phyloP scores from a whole-genome alignment of 2,888 invertebrate genomes.

The Xanthorhoe spadicearia region DNA sequence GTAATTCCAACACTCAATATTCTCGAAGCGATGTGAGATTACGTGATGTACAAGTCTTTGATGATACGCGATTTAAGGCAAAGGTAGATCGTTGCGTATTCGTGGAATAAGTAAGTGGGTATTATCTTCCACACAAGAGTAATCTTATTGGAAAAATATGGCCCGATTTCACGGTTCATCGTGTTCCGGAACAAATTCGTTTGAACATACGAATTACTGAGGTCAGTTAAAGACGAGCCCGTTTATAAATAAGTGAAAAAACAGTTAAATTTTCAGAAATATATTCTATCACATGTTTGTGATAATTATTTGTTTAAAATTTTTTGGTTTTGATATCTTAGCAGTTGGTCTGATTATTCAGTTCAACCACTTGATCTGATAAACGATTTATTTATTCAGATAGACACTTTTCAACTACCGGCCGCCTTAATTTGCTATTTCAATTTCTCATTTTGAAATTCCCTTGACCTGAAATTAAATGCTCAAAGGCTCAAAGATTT shows the following conservation, averaged over 20 bases:
- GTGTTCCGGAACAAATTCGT: conserved; percentile 9
- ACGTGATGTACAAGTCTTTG: conserved; percentile 34
- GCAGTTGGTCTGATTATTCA: too few species aligned
- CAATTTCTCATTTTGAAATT: background rate
- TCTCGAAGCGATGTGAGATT: conserved; percentile 30
- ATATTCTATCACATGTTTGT: background rate
- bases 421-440: background rate
- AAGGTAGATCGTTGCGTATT: conserved; percentile 27
- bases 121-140: conserved; percentile 20
- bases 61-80: conserved; percentile 28
- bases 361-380: too few species aligned
- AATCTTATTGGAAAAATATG: conserved; percentile 17
- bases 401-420: too few species aligned
- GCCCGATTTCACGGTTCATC: conserved; percentile 14
- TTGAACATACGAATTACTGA: background rate
- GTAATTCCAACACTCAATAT: conserved; percentile 33
- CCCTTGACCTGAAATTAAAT: conserved; percentile 31
- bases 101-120: conserved; percentile 27
- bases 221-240: background rate
- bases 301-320: background rate
- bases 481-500: conserved; percentile 37
- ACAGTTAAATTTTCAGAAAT: background rate
- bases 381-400: too few species aligned
- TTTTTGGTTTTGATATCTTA: too few species aligned
- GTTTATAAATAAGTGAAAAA: background rate